Percentiles rank a stretch among this genome's conserved stretches.
phyloP scores from a whole-genome alignment of 2,888 invertebrate species.

The Iselma pallidipennis region DNA sequence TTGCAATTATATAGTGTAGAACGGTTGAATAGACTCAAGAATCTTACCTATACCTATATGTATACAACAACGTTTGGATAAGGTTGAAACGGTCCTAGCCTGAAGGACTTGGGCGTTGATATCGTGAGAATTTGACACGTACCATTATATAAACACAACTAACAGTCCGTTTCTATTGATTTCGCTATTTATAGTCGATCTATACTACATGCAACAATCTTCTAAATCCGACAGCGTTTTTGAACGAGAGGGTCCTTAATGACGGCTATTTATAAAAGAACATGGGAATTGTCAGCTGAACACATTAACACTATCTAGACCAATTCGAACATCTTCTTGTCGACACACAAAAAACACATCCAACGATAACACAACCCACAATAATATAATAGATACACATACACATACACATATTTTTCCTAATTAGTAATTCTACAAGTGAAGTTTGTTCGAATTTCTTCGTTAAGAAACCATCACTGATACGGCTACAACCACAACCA shows the following conservation, averaged over 20 bases:
- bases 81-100: too few relatives aligned
- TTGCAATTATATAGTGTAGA: constrained; percentile 40
- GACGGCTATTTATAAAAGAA: constrained; percentile 55
- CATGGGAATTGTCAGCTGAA: constrained; percentile 51
- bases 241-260: constrained; percentile 42
- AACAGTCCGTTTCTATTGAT: not conserved
- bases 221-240: constrained; percentile 13
- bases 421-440: not conserved
- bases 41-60: too few relatives aligned
- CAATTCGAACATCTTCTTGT: constrained; percentile 41
- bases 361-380: not conserved
- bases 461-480: too few relatives aligned
- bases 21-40: constrained; percentile 14
- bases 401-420: not conserved
- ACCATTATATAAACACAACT: not conserved
- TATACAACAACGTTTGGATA: not conserved
- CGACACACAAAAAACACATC: constrained; percentile 21
- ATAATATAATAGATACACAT: too few relatives aligned
- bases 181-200: not conserved
- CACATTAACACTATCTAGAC: constrained; percentile 52
- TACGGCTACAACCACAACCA: not conserved
- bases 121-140: not conserved
- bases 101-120: not conserved
- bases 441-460: not conserved
- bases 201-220: constrained; percentile 26